Evolutionary conservation across 2,797 vertebrate species (phyloP).

Genomic region (Myripristis jacobus): DNA sequence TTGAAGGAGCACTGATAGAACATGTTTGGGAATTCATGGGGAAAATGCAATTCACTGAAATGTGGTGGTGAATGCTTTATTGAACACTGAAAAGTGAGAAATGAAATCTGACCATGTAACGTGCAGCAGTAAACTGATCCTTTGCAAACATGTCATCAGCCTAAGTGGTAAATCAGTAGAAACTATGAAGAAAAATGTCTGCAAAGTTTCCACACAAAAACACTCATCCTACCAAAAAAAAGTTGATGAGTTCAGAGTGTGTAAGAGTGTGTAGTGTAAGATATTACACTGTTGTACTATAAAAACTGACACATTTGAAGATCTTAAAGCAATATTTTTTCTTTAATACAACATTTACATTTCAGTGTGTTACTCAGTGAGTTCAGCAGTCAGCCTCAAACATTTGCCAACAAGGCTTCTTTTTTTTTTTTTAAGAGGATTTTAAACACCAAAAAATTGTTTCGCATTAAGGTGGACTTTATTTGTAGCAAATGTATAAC

Average conservation of each 20-base stretch:
- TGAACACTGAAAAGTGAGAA: slow-evolving; percentile 28
- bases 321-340: not conserved
- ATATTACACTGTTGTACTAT: slow-evolving; percentile 7
- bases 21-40: not conserved
- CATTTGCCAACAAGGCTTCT: no score
- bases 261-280: not conserved
- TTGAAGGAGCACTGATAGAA: not conserved
- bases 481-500: no score
- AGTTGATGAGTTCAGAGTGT: no score
- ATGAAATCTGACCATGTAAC: slow-evolving; percentile 8
- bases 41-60: not conserved
- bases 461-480: no score
- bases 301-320: not conserved
- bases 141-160: slow-evolving; percentile 9
- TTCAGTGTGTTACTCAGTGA: no score
- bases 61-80: slow-evolving; percentile 41
- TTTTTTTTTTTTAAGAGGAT: no score
- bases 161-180: slow-evolving; percentile 27
- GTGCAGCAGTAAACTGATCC: slow-evolving; percentile 20
- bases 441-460: no score
- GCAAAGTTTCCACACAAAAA: slow-evolving; percentile 48
- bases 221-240: slow-evolving; percentile 29
- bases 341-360: no score
- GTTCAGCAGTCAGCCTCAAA: no score
- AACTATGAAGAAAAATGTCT: slow-evolving; percentile 27